These are phyloP conservation scores for Lepidocyrtinus sp. DNA, from an alignment of 2,888 invertebrate species.

Conservation along the genomic window DNA sequence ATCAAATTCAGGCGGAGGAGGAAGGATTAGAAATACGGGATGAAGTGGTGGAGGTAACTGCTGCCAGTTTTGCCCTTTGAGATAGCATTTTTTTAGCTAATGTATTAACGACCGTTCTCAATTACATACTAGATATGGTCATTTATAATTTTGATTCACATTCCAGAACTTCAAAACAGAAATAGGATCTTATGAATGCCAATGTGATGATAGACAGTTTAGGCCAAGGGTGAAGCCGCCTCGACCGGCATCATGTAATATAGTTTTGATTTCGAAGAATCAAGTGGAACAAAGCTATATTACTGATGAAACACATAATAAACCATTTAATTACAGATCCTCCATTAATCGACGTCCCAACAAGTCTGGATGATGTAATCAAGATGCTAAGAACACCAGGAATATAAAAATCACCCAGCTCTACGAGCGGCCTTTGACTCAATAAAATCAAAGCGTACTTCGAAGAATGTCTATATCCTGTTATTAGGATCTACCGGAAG, in stretches of 20 bases:
- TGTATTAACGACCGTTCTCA: background rate
- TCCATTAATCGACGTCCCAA: slow-evolving; percentile 36
- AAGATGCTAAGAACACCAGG: slow-evolving; percentile 27
- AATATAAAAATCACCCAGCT: slow-evolving; percentile 42
- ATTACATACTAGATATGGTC: background rate
- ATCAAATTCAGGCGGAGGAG: slow-evolving; percentile 28
- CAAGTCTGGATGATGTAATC: slow-evolving; percentile 37
- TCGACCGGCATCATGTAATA: slow-evolving; percentile 37
- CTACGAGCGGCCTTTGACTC: slow-evolving; percentile 47
- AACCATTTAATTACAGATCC: slow-evolving; percentile 47
- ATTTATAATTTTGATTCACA: background rate
- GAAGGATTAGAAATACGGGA: background rate
- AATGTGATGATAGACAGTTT: slow-evolving; percentile 24
- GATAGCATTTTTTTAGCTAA: background rate
- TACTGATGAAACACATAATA: too few species aligned
- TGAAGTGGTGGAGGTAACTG: slow-evolving; percentile 10
- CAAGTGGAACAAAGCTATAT: background rate
- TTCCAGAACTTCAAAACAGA: slow-evolving; percentile 6
- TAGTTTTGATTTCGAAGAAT: background rate
- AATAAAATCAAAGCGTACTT: slow-evolving; percentile 27
- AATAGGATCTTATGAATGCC: slow-evolving; percentile 21
- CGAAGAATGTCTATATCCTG: slow-evolving; percentile 59
- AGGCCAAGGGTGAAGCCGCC: background rate
- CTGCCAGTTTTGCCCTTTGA: background rate
- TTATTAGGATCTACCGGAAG: slow-evolving; percentile 55